Evolutionary conservation across 2,797 vertebrate genomes (phyloP).

Genomic region (Nasua narica): DNA sequence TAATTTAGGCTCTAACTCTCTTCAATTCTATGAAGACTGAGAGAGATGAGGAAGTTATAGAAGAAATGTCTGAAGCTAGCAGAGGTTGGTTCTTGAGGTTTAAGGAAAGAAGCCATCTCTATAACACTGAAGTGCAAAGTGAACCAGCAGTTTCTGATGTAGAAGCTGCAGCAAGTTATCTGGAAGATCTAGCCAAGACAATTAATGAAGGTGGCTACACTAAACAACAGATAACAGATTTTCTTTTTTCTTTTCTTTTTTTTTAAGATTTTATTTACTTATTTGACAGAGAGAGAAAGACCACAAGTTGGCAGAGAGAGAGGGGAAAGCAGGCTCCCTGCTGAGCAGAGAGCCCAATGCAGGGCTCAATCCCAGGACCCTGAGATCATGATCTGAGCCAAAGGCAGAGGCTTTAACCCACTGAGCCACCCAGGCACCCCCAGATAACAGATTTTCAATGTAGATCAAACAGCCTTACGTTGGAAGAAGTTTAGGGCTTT

Average conservation of each 20-base stretch:
- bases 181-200: neutral
- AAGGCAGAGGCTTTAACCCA: too few relatives aligned
- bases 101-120: neutral
- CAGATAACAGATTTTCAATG: neutral
- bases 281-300: too few relatives aligned
- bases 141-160: neutral
- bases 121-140: neutral
- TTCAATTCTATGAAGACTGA: neutral
- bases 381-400: too few relatives aligned
- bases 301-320: too few relatives aligned
- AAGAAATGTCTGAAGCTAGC: neutral
- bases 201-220: neutral
- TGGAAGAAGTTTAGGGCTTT: neutral
- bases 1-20: neutral
- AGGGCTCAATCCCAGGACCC: too few relatives aligned
- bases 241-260: neutral
- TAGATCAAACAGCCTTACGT: neutral
- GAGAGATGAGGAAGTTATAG: neutral
- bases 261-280: too few relatives aligned
- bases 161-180: neutral
- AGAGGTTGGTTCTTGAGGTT: neutral
- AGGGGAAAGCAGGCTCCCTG: too few relatives aligned
- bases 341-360: too few relatives aligned
- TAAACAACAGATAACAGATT: neutral
- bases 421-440: too few relatives aligned